Percentiles rank a stretch among this genome's conserved stretches.
Conservation (phyloP, 2,797 vertebrate genomes). For the Enteromius radiatus region DNA sequence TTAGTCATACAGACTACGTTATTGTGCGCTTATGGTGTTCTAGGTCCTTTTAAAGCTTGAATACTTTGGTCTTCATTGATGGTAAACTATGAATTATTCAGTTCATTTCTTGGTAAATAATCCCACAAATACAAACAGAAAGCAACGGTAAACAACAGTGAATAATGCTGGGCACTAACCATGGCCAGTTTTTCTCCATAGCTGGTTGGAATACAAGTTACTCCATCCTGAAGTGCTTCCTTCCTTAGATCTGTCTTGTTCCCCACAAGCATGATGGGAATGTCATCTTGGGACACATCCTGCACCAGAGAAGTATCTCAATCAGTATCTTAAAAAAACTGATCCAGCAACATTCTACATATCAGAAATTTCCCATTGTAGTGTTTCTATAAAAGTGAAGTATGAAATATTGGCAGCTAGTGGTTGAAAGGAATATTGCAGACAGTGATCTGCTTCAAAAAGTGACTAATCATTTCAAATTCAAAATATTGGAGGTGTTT, state of each 20-base stretch:
- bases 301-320: slow-evolving; percentile 25
- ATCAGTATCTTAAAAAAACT: neutral
- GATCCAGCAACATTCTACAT: neutral
- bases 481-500: neutral
- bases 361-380: neutral
- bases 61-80: neutral
- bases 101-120: neutral
- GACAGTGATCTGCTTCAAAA: too few relatives aligned
- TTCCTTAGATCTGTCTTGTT: slow-evolving; percentile 93
- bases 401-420: neutral
- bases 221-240: slow-evolving; percentile 70
- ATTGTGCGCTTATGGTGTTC: neutral
- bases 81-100: neutral
- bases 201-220: slow-evolving; percentile 82
- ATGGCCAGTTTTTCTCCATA: slow-evolving; percentile 95
- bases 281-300: slow-evolving; percentile 85
- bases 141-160: neutral
- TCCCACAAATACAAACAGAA: neutral
- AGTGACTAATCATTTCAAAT: neutral
- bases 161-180: slow-evolving; percentile 75
- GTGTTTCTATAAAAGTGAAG: neutral
- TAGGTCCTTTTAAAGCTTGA: neutral
- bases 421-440: neutral
- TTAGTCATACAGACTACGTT: neutral
- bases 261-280: slow-evolving; percentile 97